Conservation (phyloP, 2,888 invertebrate species). For the Eilema griseolum region DNA sequence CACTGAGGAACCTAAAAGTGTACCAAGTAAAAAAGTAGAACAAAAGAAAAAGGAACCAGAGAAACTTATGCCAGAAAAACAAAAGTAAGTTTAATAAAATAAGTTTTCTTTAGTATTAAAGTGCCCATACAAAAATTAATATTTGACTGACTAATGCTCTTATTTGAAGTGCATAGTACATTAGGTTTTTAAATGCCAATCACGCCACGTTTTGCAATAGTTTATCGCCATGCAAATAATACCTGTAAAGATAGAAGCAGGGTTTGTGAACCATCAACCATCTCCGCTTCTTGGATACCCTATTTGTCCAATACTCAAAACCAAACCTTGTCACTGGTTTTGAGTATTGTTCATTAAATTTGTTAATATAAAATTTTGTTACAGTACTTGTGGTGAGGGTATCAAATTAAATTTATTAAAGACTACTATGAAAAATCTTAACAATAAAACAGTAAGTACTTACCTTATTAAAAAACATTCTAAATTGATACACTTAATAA, state of each 20-base stretch:
- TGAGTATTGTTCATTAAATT: background rate
- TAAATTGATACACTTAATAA: background rate
- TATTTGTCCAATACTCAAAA: too few relatives aligned
- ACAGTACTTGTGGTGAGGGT: constrained; percentile 73
- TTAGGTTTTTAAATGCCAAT: too few relatives aligned
- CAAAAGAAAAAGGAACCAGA: constrained; percentile 83
- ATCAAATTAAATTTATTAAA: constrained; percentile 84
- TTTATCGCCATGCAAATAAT: too few relatives aligned
- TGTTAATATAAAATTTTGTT: constrained; percentile 22
- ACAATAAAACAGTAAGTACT: constrained; percentile 71
- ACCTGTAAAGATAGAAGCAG: too few relatives aligned
- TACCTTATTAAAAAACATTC: background rate
- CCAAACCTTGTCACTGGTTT: too few relatives aligned
- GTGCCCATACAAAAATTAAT: background rate
- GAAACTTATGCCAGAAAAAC: constrained; percentile 73
- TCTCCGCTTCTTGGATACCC: too few relatives aligned
- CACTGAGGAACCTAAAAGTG: constrained; percentile 90
- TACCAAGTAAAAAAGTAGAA: constrained; percentile 82
- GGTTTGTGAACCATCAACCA: too few relatives aligned
- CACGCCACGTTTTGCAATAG: too few relatives aligned
- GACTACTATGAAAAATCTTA: constrained; percentile 62
- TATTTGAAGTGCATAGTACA: too few relatives aligned
- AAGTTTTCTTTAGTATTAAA: background rate
- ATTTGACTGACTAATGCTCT: too few relatives aligned
- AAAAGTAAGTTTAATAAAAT: constrained; percentile 60